A percentile compares a stretch with the other conserved stretches of the same genome.
phyloP scores from a whole-genome alignment of 2,888 invertebrate genomes.

The Agriopis aurantiaria region DNA sequence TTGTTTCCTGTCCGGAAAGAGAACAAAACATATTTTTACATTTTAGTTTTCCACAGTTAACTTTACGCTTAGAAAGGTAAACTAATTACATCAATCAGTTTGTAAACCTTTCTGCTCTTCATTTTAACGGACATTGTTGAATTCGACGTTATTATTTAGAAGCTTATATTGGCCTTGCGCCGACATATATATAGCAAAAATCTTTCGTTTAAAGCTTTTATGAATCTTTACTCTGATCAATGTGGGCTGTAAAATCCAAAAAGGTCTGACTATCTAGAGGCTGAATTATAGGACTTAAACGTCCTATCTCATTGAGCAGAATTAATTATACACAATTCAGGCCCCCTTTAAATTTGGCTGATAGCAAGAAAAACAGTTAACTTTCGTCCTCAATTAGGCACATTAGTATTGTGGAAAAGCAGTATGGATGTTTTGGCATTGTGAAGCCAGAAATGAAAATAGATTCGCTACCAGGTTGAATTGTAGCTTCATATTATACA shows the following conservation, averaged over 20 bases:
- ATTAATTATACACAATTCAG: conserved; percentile 36
- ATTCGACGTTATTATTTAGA: too few relatives aligned
- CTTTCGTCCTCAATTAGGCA: conserved; percentile 34
- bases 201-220: not conserved
- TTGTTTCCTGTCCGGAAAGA: too few relatives aligned
- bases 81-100: too few relatives aligned
- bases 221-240: conserved; percentile 1
- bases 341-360: conserved; percentile 32
- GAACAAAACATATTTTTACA: too few relatives aligned
- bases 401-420: conserved; percentile 13
- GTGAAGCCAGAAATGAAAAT: not conserved
- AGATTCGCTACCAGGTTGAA: not conserved
- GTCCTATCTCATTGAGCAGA: conserved; percentile 29
- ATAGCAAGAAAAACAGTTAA: conserved; percentile 40
- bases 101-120: too few relatives aligned
- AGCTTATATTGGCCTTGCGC: too few relatives aligned
- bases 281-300: conserved; percentile 25
- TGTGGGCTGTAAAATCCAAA: conserved; percentile 8
- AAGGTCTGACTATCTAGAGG: conserved; percentile 16
- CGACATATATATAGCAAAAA: too few relatives aligned
- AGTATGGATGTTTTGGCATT: conserved; percentile 19
- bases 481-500: too few relatives aligned
- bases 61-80: too few relatives aligned
- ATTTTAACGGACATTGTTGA: too few relatives aligned
- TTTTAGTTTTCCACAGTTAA: too few relatives aligned